Evolutionary conservation across 2,797 vertebrate species (phyloP), one percentile per base, ranked within the genome.

Genomic region (Sciurus carolinensis): DNA sequence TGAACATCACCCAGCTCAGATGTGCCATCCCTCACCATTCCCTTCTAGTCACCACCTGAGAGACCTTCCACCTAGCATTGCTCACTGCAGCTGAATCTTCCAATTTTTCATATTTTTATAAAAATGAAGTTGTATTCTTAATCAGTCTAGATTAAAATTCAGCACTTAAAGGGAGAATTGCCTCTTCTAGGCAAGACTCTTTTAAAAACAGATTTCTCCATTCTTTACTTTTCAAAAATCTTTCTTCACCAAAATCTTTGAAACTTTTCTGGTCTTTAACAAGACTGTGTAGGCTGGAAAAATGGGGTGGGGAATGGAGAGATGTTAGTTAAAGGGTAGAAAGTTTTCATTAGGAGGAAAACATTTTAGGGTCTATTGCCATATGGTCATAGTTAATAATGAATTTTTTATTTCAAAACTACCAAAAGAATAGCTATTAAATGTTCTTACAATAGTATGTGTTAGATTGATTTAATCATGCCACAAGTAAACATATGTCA

Each of bases 241-340:
- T 95, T 77, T 24, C 22, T 85, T 71, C 15, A 69, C 94, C 36
- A 39, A 82, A 69, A 28, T 86, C 42, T 24, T 96, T n/a, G 18
- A 75, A 30, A 44, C 13, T 80, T 54, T 59, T 33, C 36, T 13
- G 14, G 13, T 44, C 72, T 87, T 57, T 62, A 59, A 59, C 75
- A 81, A 86, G 13, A 73, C 36, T 44, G 39, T 66, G 9, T 28
- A 12, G 33, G 30, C 33, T 66, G 11, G 3, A 7, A 44, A 14
- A 66, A 2, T 8, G 42, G 36, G 42, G 17, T 86, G 11, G 6
- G 33, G 28, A 87, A 22, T 57, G 4, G 6, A 17, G 12, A 87
- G 30, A 69, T 39, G 3, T 13, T 62, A 24, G 13, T 69, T 80
- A 87, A 76, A 69, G 22, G 8, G 9, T 13, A 54, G 47, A 66